Percentiles rank a stretch among this genome's conserved stretches.
These are phyloP conservation scores for Aspidapion aeneum DNA, from an alignment of 2,888 invertebrate genomes.

Conservation along the genomic window DNA sequence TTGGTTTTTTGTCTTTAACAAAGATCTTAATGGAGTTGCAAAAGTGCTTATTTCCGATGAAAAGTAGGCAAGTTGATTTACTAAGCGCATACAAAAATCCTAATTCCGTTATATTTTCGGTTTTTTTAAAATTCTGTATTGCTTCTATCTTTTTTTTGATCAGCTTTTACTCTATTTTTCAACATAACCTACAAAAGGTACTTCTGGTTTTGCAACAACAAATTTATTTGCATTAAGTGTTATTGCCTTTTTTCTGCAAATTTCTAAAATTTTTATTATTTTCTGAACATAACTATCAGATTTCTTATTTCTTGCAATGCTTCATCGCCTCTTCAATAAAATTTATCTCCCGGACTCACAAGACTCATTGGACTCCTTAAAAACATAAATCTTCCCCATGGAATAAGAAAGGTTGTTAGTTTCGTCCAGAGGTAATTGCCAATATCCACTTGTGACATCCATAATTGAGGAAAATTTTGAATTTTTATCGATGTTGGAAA, in stretches of 20 bases:
- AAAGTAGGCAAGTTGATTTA: background rate
- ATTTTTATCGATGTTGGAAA: too few relatives aligned
- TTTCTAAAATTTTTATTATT: background rate
- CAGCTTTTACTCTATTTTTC: background rate
- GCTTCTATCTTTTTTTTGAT: background rate
- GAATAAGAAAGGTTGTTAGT: background rate
- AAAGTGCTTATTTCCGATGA: background rate
- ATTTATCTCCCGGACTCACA: background rate
- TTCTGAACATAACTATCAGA: background rate
- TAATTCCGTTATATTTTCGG: background rate
- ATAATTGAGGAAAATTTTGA: too few relatives aligned
- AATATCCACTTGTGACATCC: too few relatives aligned
- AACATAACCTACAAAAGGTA: background rate
- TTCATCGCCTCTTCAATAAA: background rate
- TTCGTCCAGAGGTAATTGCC: too few relatives aligned
- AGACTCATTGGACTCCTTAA: background rate
- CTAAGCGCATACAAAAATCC: background rate
- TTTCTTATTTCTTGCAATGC: background rate
- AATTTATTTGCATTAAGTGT: background rate
- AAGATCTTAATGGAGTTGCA: background rate
- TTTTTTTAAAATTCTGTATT: background rate
- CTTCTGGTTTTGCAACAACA: background rate
- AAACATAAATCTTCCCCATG: background rate
- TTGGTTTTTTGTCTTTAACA: background rate
- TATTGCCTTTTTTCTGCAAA: background rate